phyloP scores from a whole-genome alignment of 2,797 vertebrate genomes.

The Phalloptychus januarius region DNA sequence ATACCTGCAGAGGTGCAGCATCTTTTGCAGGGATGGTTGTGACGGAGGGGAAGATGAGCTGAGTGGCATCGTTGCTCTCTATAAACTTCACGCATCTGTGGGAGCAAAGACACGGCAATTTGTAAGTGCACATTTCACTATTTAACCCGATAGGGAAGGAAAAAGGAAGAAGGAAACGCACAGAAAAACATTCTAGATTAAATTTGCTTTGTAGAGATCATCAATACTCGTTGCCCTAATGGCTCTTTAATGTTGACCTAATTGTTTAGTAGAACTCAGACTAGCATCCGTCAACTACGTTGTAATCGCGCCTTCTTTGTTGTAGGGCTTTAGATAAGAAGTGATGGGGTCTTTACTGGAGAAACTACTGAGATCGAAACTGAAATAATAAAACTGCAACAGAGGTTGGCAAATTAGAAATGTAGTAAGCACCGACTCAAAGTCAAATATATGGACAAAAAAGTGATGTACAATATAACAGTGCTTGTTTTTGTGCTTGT shows the following conservation, averaged over 20 bases:
- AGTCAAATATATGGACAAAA: not conserved
- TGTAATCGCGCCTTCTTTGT: not conserved
- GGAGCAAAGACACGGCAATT: conserved; percentile 10
- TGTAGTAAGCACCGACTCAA: not conserved
- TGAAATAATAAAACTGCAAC: not conserved
- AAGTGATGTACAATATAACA: not conserved
- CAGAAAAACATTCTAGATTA: not conserved
- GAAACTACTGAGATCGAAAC: not conserved
- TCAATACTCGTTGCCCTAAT: not conserved
- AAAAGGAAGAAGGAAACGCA: not conserved
- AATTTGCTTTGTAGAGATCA: not conserved
- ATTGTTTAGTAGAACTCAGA: not conserved
- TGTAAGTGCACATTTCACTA: not conserved
- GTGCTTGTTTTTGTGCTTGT: not conserved
- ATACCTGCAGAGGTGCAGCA: conserved; percentile 90
- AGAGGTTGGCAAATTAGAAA: not conserved
- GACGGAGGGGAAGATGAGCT: conserved; percentile 92
- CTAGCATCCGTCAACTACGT: not conserved
- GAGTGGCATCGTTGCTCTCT: conserved; percentile 90
- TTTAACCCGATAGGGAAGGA: not conserved
- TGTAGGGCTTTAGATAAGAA: not conserved
- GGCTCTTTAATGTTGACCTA: not conserved
- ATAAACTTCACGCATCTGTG: conserved; percentile 94
- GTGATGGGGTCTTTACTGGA: not conserved
- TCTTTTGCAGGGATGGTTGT: conserved; percentile 92